Evolutionary conservation across 2,113 vertebrate genomes (phyloP).

Genomic region (Emydocephalus ijimae): DNA sequence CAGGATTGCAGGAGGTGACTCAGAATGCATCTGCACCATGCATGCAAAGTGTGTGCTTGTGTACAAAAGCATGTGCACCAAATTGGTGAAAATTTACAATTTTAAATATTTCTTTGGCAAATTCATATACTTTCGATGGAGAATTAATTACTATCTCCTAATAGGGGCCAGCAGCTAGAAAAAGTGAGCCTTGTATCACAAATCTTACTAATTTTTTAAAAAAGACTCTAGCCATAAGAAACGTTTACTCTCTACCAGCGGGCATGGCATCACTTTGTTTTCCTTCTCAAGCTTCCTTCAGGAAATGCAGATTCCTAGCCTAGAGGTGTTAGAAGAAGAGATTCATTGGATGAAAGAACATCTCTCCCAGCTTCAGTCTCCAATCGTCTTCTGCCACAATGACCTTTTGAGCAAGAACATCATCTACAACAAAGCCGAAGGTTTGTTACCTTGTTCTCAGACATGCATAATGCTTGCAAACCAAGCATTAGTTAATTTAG

Average conservation of each 20-base stretch:
- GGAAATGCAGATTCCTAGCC: slow-evolving; percentile 78
- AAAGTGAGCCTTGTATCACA: neutral
- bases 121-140: neutral
- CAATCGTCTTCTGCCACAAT: slow-evolving; percentile 94
- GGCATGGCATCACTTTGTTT: neutral
- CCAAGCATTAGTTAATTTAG: neutral
- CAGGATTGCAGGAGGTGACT: too few species aligned
- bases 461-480: neutral
- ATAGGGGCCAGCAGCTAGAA: neutral
- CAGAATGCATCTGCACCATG: too few species aligned
- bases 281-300: slow-evolving; percentile 74
- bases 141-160: too few species aligned
- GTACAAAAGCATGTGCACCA: too few species aligned
- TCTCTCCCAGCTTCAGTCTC: slow-evolving; percentile 85
- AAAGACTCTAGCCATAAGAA: neutral
- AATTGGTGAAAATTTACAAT: neutral
- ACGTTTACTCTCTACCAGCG: accelerated
- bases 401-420: slow-evolving; percentile 98
- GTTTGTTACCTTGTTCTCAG: slow-evolving; percentile 55
- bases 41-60: too few species aligned
- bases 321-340: slow-evolving; percentile 82
- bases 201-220: neutral
- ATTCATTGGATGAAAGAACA: slow-evolving; percentile 90
- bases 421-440: slow-evolving; percentile 84
- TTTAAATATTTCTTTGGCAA: neutral